These are phyloP conservation scores for Steatornis caripensis DNA, from an alignment of 2,113 vertebrate genomes.

Conservation along the genomic window DNA sequence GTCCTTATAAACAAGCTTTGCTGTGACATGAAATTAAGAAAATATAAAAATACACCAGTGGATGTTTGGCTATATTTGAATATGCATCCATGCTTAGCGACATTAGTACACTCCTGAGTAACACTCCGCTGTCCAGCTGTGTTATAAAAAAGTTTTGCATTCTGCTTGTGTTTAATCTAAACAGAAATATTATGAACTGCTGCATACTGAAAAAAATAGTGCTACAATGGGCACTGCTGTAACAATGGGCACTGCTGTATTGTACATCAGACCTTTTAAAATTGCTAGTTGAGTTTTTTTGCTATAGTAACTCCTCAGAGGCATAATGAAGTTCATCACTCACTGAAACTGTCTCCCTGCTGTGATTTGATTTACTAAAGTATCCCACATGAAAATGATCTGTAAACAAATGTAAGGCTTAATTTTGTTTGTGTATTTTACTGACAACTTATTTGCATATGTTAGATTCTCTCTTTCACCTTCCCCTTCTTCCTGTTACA, in stretches of 20 bases:
- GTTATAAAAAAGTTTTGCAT: not conserved
- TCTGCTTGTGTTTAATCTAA: not conserved
- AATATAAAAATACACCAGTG: not conserved
- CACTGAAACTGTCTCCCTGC: constrained; percentile 54
- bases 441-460: constrained; percentile 16
- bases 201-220: not conserved
- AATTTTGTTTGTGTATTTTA: constrained; percentile 50
- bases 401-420: constrained; percentile 61
- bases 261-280: constrained; percentile 27
- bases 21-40: not conserved
- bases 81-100: not conserved
- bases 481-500: not conserved
- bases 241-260: not conserved
- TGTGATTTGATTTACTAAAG: constrained; percentile 64
- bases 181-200: not conserved
- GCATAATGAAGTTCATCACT: constrained; percentile 64
- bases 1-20: not conserved
- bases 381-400: constrained; percentile 51
- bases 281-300: constrained; percentile 35
- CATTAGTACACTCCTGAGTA: not conserved
- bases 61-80: not conserved
- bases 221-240: not conserved
- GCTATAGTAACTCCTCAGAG: constrained; percentile 46
- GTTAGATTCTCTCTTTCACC: not conserved
- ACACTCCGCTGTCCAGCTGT: not conserved